A percentile compares a stretch with the other conserved stretches of the same genome.
phyloP scores from a whole-genome alignment of 2,113 vertebrate genomes.

The Telmatochromis bifrenatus region DNA sequence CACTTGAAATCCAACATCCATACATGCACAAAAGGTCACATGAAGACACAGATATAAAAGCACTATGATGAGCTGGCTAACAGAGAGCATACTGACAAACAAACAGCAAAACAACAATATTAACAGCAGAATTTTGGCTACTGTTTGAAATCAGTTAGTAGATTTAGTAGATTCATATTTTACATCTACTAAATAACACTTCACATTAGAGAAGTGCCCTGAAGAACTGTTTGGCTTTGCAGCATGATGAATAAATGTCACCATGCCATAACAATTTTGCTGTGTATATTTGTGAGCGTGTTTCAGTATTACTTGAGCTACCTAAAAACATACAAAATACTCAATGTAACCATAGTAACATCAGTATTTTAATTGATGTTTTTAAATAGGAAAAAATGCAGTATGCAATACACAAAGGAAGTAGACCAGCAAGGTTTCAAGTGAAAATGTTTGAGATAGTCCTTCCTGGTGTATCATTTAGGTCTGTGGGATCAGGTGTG shows the following conservation, averaged over 20 bases:
- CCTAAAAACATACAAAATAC: background rate
- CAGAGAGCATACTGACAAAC: background rate
- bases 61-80: background rate
- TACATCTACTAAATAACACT: background rate
- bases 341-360: background rate
- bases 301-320: background rate
- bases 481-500: slow-evolving; percentile 50
- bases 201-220: background rate
- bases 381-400: background rate
- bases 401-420: background rate
- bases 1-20: background rate
- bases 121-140: background rate
- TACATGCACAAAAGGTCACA: background rate
- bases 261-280: background rate
- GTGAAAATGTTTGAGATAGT: slow-evolving; percentile 37
- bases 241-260: background rate
- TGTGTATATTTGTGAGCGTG: background rate
- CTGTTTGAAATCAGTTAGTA: background rate
- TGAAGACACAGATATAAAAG: background rate
- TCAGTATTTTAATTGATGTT: background rate
- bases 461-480: slow-evolving; percentile 24
- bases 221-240: background rate
- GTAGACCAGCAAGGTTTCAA: background rate
- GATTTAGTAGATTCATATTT: too few species aligned
- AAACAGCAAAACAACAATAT: background rate